These are phyloP conservation scores for Mesopsocus fuscifrons DNA, from an alignment of 2,888 invertebrate genomes.

Conservation along the genomic window DNA sequence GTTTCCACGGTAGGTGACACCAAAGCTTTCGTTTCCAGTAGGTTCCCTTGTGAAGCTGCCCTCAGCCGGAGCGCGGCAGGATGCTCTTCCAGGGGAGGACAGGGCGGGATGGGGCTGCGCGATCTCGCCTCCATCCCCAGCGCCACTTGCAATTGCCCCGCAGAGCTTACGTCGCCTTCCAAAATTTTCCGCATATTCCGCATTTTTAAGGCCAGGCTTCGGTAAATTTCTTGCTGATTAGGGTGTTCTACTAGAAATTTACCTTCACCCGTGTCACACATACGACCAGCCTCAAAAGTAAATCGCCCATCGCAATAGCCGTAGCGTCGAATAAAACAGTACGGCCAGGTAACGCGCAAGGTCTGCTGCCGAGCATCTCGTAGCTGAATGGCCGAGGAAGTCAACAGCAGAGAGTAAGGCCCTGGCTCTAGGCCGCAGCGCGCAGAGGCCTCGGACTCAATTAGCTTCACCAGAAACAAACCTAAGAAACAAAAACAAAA, in stretches of 20 bases:
- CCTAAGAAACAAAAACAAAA: constrained; percentile 25
- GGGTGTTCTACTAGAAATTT: constrained; percentile 54
- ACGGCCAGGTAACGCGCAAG: constrained; percentile 61
- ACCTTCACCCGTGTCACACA: constrained; percentile 72
- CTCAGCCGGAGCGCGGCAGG: not conserved
- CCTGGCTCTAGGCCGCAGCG: constrained; percentile 53
- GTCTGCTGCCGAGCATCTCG: constrained; percentile 39
- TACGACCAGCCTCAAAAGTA: constrained; percentile 73
- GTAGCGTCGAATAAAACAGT: constrained; percentile 62
- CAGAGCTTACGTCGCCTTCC: constrained; percentile 42
- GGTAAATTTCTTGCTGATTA: constrained; percentile 65
- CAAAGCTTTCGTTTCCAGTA: not conserved
- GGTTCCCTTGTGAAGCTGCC: not conserved
- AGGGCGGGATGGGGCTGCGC: constrained; percentile 57
- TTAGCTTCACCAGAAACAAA: constrained; percentile 56
- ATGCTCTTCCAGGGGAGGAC: constrained; percentile 28
- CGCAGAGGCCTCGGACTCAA: constrained; percentile 57
- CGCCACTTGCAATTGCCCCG: constrained; percentile 40
- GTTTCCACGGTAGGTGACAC: constrained; percentile 9
- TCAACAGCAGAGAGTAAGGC: constrained; percentile 52
- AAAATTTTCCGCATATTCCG: constrained; percentile 71
- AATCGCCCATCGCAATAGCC: constrained; percentile 74
- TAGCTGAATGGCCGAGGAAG: constrained; percentile 54
- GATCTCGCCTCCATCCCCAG: constrained; percentile 66
- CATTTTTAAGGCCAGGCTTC: constrained; percentile 66